phyloP scores from a whole-genome alignment of 2,113 vertebrate genomes.

The Leptosomus discolor region DNA sequence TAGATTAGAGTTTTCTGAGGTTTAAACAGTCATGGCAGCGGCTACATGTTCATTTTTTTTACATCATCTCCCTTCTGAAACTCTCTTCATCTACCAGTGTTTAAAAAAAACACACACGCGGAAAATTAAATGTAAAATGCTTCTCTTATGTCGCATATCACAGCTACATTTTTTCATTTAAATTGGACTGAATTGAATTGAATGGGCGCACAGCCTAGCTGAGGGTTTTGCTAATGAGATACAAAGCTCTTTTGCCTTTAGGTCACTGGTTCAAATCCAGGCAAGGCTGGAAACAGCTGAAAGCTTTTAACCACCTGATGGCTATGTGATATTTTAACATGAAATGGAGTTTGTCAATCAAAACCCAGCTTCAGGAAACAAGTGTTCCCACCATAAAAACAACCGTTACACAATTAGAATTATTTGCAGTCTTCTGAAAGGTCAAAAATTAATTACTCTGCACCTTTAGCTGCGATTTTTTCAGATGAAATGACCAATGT shows the following conservation, averaged over 20 bases:
- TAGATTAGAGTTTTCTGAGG: constrained; percentile 30
- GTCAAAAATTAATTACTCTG: constrained; percentile 11
- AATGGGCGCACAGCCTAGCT: constrained; percentile 18
- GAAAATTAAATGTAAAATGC: constrained; percentile 47
- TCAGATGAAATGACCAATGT: not conserved
- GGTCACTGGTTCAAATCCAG: constrained; percentile 42
- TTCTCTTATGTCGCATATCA: constrained; percentile 40
- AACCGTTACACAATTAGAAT: not conserved
- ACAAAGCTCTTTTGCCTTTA: constrained; percentile 47
- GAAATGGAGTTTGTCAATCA: constrained; percentile 34
- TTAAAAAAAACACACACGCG: not conserved
- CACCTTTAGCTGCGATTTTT: not conserved
- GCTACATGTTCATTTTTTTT: constrained; percentile 23
- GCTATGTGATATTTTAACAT: constrained; percentile 5
- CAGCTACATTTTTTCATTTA: constrained; percentile 32
- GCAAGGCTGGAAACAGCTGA: constrained; percentile 36
- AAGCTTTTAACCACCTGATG: constrained; percentile 52
- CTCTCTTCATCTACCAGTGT: not conserved
- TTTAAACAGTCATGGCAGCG: constrained; percentile 36
- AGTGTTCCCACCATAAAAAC: not conserved
- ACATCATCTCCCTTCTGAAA: constrained; percentile 15
- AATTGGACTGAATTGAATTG: constrained; percentile 1
- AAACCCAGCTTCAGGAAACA: constrained; percentile 23
- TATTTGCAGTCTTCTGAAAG: constrained; percentile 2
- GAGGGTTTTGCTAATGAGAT: constrained; percentile 46